Evolutionary conservation across 2,113 vertebrate genomes (phyloP), one percentile per base, ranked within the genome.

Genomic region (Phocoena sinus): DNA sequence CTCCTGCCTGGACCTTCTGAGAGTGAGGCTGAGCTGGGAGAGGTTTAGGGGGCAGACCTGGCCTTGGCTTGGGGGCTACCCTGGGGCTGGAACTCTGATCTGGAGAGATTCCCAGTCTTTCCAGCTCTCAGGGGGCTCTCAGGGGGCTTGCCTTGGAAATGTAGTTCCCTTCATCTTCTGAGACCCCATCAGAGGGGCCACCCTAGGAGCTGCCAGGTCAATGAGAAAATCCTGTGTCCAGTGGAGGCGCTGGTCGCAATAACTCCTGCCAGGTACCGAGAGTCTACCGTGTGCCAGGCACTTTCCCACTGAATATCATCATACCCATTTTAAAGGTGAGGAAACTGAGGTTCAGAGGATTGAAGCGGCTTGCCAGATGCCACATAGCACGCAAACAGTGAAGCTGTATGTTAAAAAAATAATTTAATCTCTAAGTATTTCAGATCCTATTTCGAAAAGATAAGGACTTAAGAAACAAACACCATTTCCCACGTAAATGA

Each of bases 361-460:
- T 33, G 33, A 23, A 11, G 38, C 21, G 31, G 38, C 65, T 91
- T 62, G 14, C 41, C 5, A 8, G 25, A 18, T 20, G 5, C 26
- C 60, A 60, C 1, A 11, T 2, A 23, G 36, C 10, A 18, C 1
- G 0, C 8, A 36, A 36, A 36, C 36, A 33, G 28, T 38, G n/a
- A 94, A 79, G 56, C 20, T 77, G 25, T 23, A 5, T 13, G 28
- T 63, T 80, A 28, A 87, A 92, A 70, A 80, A n/a, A 11, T 36
- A 8, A 21, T 53, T 77, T 76, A 26, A 18, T 56, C 58, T 89
- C 67, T 88, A 44, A 89, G 47, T 76, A 85, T 38, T 71, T 88
- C 60, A 74, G 15, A 41, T 63, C 2, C 2, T 41, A n/a, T 82
- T 97, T 95, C 23, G 36, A 67, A 85, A 93, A 77, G 80, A 76